Evolutionary conservation across 2,113 vertebrate genomes (phyloP), one percentile per base, ranked within the genome.

Genomic region (Orthonyx spaldingii): DNA sequence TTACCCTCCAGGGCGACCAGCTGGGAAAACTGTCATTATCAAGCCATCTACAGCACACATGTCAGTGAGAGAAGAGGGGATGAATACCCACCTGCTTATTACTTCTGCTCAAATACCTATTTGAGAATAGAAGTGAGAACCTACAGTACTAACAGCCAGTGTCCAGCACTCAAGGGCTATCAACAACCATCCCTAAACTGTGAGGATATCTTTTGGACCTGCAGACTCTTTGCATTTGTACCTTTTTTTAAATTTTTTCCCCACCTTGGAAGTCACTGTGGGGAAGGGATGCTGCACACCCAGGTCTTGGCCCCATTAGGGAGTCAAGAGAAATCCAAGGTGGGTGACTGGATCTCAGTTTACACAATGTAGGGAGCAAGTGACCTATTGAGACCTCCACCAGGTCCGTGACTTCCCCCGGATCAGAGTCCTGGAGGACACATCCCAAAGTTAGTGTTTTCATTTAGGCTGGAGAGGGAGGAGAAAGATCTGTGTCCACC

Each of bases 231-330:
- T 86, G 7, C 16, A 52, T 11, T 56, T 44, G 4, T 15, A 15
- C 4, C 1, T 6, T 2, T 6, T 0, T 21, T 5, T n/a, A n/a
- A n/a, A n/a, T 22, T 15, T 63, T 14, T 10, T 0, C 0, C 5
- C 2, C 21, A 10, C 16, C 6, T 55, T 61, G 10, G 11, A 60
- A 82, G 23, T 55, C 39, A 27, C 18, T 47, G 12, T 63, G 50
- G 11, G 49, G 23, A 85, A 82, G 18, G 30, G 3, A 39, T 50
- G 28, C 13, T 77, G 41, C 32, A 32, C 15, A 49, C 1, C 2
- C 20, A 64, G 11, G 8, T 64, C 33, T 64, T 60, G n/a, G 4
- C 7, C 27, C 46, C 27, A 33, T 30, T 10, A 27, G 8, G 3
- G 16, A 81, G 14, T 32, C 16, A 33, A 47, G 17, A 23, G 10